Evolutionary conservation across 2,113 vertebrate genomes (phyloP).

Genomic region (Myodes glareolus): DNA sequence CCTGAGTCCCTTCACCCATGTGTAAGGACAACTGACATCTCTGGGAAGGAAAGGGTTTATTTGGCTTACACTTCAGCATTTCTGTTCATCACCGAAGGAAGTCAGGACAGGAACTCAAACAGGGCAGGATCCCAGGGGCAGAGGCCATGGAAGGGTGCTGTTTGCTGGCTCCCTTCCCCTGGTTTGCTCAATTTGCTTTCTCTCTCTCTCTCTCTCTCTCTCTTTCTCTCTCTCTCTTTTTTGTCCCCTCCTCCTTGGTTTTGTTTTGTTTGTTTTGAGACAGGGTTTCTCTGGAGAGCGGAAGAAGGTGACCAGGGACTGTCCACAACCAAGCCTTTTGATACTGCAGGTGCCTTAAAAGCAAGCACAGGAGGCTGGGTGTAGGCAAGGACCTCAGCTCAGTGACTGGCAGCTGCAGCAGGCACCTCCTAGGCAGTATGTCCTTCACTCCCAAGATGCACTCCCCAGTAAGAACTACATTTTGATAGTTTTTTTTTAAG

Average conservation of each 20-base stretch:
- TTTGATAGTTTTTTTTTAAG: not conserved
- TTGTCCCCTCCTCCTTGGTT: too few species aligned
- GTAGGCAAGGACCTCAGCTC: too few species aligned
- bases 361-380: accelerated
- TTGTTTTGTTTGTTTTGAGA: too few species aligned
- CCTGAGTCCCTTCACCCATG: not conserved
- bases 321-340: not conserved
- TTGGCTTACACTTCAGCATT: not conserved
- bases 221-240: too few species aligned
- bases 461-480: not conserved
- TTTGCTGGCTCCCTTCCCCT: not conserved
- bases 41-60: not conserved
- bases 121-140: not conserved
- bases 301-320: accelerated
- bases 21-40: not conserved
- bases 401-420: accelerated
- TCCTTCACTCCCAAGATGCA: not conserved
- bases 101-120: not conserved
- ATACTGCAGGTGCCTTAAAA: accelerated
- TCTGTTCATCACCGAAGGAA: not conserved
- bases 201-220: too few species aligned
- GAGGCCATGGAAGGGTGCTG: not conserved
- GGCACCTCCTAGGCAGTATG: not conserved
- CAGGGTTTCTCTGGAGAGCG: not conserved
- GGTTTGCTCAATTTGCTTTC: not conserved